A percentile compares a stretch with the other conserved stretches of the same genome.
phyloP scores from a whole-genome alignment of 2,888 invertebrate species.

The Drosophila stalkeri region DNA sequence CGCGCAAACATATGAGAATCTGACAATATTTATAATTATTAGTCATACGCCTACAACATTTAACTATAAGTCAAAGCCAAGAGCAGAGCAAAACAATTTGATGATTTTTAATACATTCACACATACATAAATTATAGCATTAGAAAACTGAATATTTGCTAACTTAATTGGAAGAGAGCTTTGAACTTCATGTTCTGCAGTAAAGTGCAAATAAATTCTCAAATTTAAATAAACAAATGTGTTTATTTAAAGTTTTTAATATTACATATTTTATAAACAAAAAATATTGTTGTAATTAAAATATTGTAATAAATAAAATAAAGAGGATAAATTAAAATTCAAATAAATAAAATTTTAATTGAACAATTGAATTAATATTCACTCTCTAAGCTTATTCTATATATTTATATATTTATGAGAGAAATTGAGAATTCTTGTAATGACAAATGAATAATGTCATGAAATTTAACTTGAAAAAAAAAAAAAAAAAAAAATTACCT shows the following conservation, averaged over 20 bases:
- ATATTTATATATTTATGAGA: too few species aligned
- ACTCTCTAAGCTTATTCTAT: too few species aligned
- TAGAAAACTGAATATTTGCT: background rate
- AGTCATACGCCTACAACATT: conserved; percentile 46
- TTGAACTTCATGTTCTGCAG: background rate
- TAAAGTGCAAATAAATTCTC: too few species aligned
- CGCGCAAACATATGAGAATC: conserved; percentile 14
- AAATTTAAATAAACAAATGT: too few species aligned
- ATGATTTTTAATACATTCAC: background rate
- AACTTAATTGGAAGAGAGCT: background rate
- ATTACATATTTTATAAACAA: too few species aligned
- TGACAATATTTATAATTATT: conserved; percentile 40
- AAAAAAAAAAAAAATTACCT: background rate
- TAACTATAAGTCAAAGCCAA: conserved; percentile 28
- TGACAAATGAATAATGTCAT: background rate
- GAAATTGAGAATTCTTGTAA: too few species aligned
- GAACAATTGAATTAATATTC: too few species aligned
- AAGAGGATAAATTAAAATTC: too few species aligned
- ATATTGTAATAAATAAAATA: too few species aligned
- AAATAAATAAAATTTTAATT: too few species aligned
- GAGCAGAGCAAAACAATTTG: background rate
- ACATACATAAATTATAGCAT: background rate
- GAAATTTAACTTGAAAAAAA: background rate
- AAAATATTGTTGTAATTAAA: too few species aligned
- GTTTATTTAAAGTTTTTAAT: too few species aligned